Conservation (phyloP, 2,113 vertebrate species). For the Cichladusa arquata region DNA sequence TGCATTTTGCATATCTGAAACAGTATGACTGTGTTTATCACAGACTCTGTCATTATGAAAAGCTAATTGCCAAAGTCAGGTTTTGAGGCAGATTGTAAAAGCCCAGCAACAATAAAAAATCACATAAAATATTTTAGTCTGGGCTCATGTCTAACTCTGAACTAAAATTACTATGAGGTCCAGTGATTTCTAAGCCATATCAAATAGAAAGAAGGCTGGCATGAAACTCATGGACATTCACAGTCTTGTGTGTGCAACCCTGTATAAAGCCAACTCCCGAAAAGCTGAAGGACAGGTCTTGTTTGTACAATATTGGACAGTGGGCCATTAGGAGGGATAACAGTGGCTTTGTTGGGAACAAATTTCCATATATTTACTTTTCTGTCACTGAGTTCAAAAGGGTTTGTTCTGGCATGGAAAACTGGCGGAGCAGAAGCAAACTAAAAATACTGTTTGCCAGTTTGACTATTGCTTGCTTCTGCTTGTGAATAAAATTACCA, state of each 20-base stretch:
- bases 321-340: background rate
- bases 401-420: background rate
- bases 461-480: background rate
- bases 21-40: background rate
- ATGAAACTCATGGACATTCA: background rate
- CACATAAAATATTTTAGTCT: background rate
- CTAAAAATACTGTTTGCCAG: background rate
- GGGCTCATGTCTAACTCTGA: background rate
- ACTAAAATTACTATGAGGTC: background rate
- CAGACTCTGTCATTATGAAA: background rate
- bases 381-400: background rate
- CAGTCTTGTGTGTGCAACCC: background rate
- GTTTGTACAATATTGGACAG: background rate
- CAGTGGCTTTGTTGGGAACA: background rate
- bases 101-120: background rate
- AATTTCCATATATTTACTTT: background rate
- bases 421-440: background rate
- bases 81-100: background rate
- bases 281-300: background rate
- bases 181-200: background rate
- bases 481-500: background rate
- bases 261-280: background rate
- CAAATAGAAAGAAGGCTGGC: background rate
- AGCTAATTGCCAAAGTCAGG: background rate
- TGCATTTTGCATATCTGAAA: background rate